phyloP scores from a whole-genome alignment of 2,888 invertebrate genomes.

The Melanostoma scalare region DNA sequence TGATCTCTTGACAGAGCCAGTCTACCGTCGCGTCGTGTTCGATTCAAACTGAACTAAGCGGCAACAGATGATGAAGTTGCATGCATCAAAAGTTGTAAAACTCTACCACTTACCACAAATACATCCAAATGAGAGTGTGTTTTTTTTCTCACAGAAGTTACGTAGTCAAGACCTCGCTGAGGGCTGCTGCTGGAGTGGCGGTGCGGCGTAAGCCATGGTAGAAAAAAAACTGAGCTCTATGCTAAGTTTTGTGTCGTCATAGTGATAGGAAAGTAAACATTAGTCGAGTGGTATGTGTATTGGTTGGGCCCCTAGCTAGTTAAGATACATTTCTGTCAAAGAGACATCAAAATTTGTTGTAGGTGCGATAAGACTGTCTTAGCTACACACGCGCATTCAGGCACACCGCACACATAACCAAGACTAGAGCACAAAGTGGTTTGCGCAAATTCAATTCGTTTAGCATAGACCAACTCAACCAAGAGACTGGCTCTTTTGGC shows the following conservation, averaged over 20 bases:
- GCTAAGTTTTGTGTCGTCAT: conserved; percentile 59
- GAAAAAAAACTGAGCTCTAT: conserved; percentile 16
- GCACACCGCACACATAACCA: not conserved
- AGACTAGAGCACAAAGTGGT: conserved; percentile 15
- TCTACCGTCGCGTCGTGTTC: conserved; percentile 63
- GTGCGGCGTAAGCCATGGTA: conserved; percentile 10
- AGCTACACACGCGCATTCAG: conserved; percentile 1
- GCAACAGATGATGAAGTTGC: conserved; percentile 63
- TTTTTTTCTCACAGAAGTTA: conserved; percentile 24
- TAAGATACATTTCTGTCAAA: conserved; percentile 17
- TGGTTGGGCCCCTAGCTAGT: conserved; percentile 21
- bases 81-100: conserved; percentile 59
- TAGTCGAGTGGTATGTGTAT: conserved; percentile 8
- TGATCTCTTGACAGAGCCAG: conserved; percentile 53
- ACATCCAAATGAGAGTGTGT: conserved; percentile 18
- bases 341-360: not conserved
- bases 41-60: conserved; percentile 66
- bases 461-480: conserved; percentile 12
- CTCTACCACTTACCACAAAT: conserved; percentile 55
- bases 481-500: not conserved
- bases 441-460: conserved; percentile 57
- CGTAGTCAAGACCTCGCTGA: conserved; percentile 31
- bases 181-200: conserved; percentile 10
- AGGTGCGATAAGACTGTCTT: conserved; percentile 34
- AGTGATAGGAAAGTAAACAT: conserved; percentile 59